Evolutionary conservation across 2,797 vertebrate species (phyloP).

Genomic region (Euphonia xanthogaster): DNA sequence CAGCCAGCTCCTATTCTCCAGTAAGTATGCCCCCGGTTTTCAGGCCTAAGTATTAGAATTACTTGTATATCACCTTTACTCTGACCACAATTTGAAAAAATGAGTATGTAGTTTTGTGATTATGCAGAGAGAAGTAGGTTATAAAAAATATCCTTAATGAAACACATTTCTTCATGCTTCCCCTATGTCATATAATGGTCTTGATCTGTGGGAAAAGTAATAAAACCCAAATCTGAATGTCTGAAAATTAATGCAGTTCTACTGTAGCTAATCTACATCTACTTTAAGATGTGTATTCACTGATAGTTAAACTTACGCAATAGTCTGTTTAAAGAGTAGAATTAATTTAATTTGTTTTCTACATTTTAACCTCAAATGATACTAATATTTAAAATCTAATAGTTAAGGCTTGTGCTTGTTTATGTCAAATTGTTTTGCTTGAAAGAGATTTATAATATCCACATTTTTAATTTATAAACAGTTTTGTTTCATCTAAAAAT

Average conservation of each 20-base stretch:
- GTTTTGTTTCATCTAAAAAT: background rate
- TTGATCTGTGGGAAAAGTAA: background rate
- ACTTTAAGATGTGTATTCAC: background rate
- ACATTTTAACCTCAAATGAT: background rate
- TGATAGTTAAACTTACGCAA: background rate
- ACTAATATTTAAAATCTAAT: background rate
- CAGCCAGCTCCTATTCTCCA: background rate
- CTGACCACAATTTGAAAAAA: background rate
- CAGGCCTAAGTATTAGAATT: background rate
- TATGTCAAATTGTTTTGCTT: background rate
- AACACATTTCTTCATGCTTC: background rate
- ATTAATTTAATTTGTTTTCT: background rate
- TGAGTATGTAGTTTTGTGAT: background rate
- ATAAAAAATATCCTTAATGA: background rate
- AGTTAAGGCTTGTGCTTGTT: background rate
- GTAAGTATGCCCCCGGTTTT: background rate
- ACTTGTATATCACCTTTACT: background rate
- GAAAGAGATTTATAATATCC: background rate
- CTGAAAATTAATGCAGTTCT: background rate
- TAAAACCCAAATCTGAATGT: background rate
- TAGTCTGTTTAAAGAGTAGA: background rate
- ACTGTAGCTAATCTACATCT: background rate
- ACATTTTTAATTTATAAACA: background rate
- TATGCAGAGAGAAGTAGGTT: background rate
- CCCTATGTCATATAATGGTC: background rate